Evolutionary conservation across 2,113 vertebrate genomes (phyloP).

Genomic region (Atlantisia rogersi): DNA sequence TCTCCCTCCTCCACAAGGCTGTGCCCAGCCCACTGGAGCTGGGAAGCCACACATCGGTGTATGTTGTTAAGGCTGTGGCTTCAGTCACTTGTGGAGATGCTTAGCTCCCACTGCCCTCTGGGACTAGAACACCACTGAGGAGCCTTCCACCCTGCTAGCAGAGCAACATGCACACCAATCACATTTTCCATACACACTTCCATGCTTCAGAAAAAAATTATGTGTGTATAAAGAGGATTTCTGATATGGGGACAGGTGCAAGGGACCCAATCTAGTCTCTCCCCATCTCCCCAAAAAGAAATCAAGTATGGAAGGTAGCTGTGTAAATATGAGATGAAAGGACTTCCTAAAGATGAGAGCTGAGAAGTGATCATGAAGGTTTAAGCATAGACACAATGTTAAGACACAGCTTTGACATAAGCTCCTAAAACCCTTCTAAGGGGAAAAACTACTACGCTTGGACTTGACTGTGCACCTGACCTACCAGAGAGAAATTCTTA

Average conservation of each 20-base stretch:
- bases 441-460: neutral
- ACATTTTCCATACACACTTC: neutral
- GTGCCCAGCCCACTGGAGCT: neutral
- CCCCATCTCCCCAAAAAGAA: neutral
- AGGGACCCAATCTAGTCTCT: neutral
- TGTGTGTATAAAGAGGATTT: fast-evolving
- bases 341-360: neutral
- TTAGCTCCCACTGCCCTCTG: neutral
- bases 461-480: neutral
- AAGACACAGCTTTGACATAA: neutral
- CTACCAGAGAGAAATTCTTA: neutral
- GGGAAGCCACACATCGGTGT: neutral
- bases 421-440: neutral
- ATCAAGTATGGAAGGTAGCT: neutral
- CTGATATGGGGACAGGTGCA: neutral
- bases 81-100: neutral
- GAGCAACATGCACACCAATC: neutral
- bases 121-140: neutral
- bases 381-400: neutral
- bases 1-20: neutral
- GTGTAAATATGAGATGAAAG: neutral
- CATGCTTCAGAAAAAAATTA: neutral
- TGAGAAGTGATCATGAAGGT: neutral
- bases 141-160: neutral
- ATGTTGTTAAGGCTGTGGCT: neutral